Percentiles rank a stretch among this genome's conserved stretches.
Conservation (phyloP, 2,888 invertebrate species). For the Epiblema foenella region DNA sequence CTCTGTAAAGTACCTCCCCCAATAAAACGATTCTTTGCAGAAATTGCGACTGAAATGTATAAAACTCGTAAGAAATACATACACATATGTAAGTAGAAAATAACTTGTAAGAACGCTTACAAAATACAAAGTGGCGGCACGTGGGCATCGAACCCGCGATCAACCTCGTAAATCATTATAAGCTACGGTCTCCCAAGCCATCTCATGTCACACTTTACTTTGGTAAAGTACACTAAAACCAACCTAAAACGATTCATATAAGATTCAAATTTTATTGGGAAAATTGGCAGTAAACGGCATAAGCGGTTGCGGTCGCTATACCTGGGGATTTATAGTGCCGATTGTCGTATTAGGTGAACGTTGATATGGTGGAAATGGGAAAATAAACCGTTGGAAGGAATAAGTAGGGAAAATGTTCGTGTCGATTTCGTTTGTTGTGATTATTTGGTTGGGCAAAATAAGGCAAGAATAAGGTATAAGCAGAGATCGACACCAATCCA, state of each 20-base stretch:
- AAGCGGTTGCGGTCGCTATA: slow-evolving; percentile 9
- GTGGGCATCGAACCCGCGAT: slow-evolving; percentile 33
- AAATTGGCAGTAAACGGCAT: background rate
- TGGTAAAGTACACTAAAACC: background rate
- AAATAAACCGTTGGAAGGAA: slow-evolving; percentile 18
- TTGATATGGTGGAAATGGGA: slow-evolving; percentile 39
- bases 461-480: no score
- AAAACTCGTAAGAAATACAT: background rate
- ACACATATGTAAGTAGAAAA: slow-evolving; percentile 10
- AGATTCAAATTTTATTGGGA: background rate
- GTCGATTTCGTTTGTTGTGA: background rate
- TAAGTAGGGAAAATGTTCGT: slow-evolving; percentile 6
- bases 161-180: slow-evolving; percentile 39
- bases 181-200: slow-evolving; percentile 13
- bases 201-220: background rate
- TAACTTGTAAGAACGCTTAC: slow-evolving; percentile 17
- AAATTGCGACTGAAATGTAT: no score
- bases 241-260: background rate
- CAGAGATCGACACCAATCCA: no score
- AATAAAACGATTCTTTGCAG: no score
- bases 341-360: slow-evolving; percentile 38
- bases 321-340: slow-evolving; percentile 39
- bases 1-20: no score
- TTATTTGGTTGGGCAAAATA: background rate
- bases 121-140: slow-evolving; percentile 32